These are phyloP conservation scores for Xiphorhynchus erythropygius DNA, from an alignment of 2,797 vertebrate species.

Conservation along the genomic window DNA sequence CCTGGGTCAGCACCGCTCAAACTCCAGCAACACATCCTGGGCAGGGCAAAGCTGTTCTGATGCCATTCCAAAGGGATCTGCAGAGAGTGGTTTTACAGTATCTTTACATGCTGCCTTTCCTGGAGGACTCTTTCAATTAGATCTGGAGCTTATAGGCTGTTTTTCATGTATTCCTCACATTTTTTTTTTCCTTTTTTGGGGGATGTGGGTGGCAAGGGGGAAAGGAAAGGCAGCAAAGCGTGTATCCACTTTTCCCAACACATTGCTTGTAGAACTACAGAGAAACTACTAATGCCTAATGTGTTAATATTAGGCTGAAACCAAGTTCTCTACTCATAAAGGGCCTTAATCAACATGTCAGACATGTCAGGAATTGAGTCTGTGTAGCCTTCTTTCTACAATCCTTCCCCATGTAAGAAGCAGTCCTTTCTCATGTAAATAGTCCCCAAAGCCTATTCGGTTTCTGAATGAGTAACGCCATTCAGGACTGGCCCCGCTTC, in stretches of 20 bases:
- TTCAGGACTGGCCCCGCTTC: not conserved
- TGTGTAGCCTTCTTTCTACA: not conserved
- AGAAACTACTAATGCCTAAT: not conserved
- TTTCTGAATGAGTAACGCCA: not conserved
- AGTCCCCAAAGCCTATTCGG: not conserved
- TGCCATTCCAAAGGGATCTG: not conserved
- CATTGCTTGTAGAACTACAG: not conserved
- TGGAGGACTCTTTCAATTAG: not conserved
- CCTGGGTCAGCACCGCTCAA: accelerated
- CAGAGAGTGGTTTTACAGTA: not conserved
- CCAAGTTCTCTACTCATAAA: not conserved
- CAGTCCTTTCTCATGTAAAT: constrained; percentile 49
- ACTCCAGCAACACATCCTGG: accelerated
- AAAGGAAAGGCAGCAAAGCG: not conserved
- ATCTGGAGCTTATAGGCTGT: not conserved
- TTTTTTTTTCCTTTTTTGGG: not conserved
- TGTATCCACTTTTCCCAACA: not conserved
- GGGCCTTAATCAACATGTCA: constrained; percentile 36
- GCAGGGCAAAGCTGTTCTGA: not conserved
- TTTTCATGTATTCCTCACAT: not conserved
- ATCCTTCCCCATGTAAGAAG: not conserved
- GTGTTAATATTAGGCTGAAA: not conserved
- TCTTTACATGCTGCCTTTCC: not conserved
- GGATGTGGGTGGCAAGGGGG: not conserved
- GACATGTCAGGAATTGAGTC: not conserved